Evolutionary conservation across 2,888 invertebrate genomes (phyloP).

Genomic region (Andrena marginata): DNA sequence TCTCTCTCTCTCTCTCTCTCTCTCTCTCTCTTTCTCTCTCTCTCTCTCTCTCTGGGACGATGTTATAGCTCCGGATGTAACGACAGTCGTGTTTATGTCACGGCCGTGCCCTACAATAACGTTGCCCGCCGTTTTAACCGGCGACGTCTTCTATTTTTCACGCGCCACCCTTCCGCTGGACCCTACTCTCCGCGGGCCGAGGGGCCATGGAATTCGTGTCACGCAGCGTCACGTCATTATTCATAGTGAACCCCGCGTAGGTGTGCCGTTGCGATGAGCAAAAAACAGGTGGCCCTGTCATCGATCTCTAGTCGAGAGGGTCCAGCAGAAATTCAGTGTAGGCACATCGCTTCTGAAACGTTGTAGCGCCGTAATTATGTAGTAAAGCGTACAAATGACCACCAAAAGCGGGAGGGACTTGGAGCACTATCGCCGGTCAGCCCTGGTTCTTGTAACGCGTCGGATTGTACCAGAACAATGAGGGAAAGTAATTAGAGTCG

Average conservation of each 20-base stretch:
- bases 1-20: background rate
- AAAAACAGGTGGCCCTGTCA: background rate
- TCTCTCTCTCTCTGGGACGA: background rate
- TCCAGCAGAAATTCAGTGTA: constrained; percentile 43
- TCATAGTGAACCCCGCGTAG: constrained; percentile 15
- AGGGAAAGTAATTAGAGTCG: constrained; percentile 40
- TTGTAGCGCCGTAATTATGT: constrained; percentile 7
- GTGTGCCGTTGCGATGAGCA: constrained; percentile 15
- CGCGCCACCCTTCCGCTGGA: background rate
- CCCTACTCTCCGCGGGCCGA: background rate
- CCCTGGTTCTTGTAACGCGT: constrained; percentile 29
- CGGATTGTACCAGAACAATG: constrained; percentile 34
- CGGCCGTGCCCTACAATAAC: constrained; percentile 21
- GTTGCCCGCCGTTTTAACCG: constrained; percentile 39
- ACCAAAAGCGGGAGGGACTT: background rate
- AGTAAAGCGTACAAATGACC: background rate
- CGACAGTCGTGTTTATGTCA: constrained; percentile 41
- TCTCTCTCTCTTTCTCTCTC: too few species aligned
- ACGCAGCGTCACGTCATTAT: constrained; percentile 36
- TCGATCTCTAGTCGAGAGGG: background rate
- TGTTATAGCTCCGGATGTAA: constrained; percentile 24
- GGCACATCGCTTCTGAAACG: background rate
- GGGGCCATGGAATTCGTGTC: constrained; percentile 28
- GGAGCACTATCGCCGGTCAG: background rate
- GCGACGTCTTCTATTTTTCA: constrained; percentile 27